phyloP scores from a whole-genome alignment of 2,888 invertebrate species.

The Lottia gigantea region DNA sequence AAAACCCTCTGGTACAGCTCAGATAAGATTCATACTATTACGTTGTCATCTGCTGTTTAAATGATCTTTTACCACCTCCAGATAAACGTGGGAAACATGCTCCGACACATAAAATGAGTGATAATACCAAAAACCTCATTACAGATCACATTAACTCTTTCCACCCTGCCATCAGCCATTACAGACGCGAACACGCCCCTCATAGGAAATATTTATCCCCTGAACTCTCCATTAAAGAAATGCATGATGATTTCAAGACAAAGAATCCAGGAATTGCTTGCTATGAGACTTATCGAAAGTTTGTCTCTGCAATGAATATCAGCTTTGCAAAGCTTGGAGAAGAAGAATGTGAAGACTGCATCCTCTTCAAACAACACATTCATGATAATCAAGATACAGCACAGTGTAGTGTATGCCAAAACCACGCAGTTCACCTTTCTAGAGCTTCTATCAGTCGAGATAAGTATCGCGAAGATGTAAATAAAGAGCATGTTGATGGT shows the following conservation, averaged over 20 bases:
- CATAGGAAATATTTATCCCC: constrained; percentile 8
- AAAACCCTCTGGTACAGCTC: background rate
- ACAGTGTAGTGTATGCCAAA: background rate
- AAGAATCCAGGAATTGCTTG: background rate
- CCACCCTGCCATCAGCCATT: constrained; percentile 7
- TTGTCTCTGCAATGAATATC: constrained; percentile 10
- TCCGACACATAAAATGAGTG: constrained; percentile 11
- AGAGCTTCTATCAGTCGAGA: background rate
- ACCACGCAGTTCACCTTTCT: background rate
- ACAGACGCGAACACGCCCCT: constrained; percentile 14
- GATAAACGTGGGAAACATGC: constrained; percentile 12
- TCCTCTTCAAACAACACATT: background rate
- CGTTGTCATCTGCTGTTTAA: background rate
- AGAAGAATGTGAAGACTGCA: constrained; percentile 18
- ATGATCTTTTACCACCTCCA: constrained; percentile 1
- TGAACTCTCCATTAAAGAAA: constrained; percentile 10
- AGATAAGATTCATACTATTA: background rate
- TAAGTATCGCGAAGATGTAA: background rate
- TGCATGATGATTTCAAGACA: constrained; percentile 5
- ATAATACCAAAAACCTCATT: background rate
- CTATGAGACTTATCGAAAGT: constrained; percentile 15
- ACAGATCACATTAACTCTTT: constrained; percentile 2
- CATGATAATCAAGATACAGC: background rate
- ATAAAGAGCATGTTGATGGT: background rate
- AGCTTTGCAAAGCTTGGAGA: constrained; percentile 14